phyloP scores from a whole-genome alignment of 2,113 vertebrate genomes.

The Drymodes brunneopygia region DNA sequence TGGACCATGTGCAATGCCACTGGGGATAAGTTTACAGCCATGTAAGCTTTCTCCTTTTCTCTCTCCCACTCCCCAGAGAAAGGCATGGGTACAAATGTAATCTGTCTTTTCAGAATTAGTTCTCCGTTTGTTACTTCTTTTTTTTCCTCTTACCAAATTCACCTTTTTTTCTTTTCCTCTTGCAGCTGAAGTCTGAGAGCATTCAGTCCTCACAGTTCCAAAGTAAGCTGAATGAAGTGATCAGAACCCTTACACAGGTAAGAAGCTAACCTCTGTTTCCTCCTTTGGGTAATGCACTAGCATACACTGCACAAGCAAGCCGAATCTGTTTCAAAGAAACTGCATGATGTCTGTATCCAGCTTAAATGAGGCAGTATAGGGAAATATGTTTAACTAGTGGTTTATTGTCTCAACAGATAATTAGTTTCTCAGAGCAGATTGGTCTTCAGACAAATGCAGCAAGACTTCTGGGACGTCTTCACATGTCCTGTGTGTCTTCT shows the following conservation, averaged over 20 bases:
- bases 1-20: background rate
- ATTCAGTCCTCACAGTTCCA: slow-evolving; percentile 86
- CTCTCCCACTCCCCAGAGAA: background rate
- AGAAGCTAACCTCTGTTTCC: background rate
- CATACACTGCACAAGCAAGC: background rate
- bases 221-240: slow-evolving; percentile 86
- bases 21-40: background rate
- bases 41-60: background rate
- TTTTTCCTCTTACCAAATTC: background rate
- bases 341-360: background rate
- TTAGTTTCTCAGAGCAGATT: slow-evolving; percentile 86
- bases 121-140: background rate
- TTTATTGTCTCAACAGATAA: slow-evolving; percentile 72
- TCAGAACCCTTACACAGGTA: slow-evolving; percentile 88
- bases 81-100: background rate
- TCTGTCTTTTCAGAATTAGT: background rate
- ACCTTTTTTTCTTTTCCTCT: background rate
- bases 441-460: slow-evolving; percentile 92
- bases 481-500: slow-evolving; percentile 84
- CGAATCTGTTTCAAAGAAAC: background rate
- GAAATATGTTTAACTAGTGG: background rate
- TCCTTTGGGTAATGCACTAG: background rate
- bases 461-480: slow-evolving; percentile 85
- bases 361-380: background rate
- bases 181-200: slow-evolving; percentile 81